Base-by-base conservation (phyloP, 2,113 vertebrate species). In the Seriola dumerili region DNA sequence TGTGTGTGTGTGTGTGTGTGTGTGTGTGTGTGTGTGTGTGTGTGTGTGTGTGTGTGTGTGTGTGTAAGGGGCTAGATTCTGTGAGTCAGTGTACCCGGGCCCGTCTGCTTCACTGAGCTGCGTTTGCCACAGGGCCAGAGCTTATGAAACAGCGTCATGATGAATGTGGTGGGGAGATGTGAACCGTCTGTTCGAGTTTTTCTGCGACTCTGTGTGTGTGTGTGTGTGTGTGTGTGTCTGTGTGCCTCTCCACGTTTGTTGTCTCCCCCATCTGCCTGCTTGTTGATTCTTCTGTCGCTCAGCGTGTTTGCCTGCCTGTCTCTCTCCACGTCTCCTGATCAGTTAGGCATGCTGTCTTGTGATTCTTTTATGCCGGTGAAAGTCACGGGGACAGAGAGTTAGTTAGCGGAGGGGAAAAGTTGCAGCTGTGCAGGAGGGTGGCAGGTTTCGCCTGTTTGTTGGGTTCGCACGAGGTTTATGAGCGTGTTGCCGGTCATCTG, bases 81-180 rank as follows among this genome's bases (percentile, higher is more conserved):
- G 76, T 91, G 89, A 92, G 89, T 92, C 92, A 92, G 87, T 69
- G 44, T 55, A 62, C 4, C 68, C 52, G 21, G 64, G 63, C 40
- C 34, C 9, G 70, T 84, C 77, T 92, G 91, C 88, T 72, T 86
- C 72, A 63, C 61, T 80, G 80, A 59, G 78, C 86, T 59, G 75
- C 71, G 17, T 36, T 85, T 17, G 86, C 91, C 86, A 90, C 80
- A 79, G 85, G 90, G 90, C 86, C 85, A 72, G 48, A 9, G 72
- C 88, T 89, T 84, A 89, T 64, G 83, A 93, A 92, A 91, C 88
- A 71, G 72, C 36, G 82, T 77, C 84, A 81, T 74, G 85, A 83
- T 78, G 86, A 91, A 89, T 90, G 87, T 86, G 77, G 80, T n/a
- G 72, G 5, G 1, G 80, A 81, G 86, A 91, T 77, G 91, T 77